Evolutionary conservation across 2,113 vertebrate genomes (phyloP).

Genomic region (Kryptolebias marmoratus): DNA sequence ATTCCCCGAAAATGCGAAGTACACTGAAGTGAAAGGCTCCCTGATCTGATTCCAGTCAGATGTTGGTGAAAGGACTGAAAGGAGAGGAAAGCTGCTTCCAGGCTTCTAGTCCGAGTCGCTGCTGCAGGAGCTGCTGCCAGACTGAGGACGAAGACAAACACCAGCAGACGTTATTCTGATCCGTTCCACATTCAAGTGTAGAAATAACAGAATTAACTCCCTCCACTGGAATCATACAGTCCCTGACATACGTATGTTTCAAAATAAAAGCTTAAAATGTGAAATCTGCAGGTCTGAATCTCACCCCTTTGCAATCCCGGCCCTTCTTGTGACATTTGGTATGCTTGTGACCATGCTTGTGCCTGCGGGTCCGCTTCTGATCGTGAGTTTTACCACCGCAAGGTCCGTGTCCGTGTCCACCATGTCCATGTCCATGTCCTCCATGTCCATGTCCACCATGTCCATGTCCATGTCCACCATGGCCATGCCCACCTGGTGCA

Average conservation of each 20-base stretch:
- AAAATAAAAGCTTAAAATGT: too few relatives aligned
- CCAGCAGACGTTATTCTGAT: background rate
- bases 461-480: accelerated
- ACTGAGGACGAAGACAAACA: constrained; percentile 32
- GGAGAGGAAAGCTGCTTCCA: background rate
- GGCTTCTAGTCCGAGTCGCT: constrained; percentile 65
- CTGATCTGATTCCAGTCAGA: background rate
- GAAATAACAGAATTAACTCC: background rate
- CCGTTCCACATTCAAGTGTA: background rate
- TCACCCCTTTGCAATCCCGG: constrained; percentile 57
- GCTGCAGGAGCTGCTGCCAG: constrained; percentile 71
- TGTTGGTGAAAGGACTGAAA: background rate
- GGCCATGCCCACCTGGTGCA: background rate
- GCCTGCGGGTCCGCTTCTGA: background rate
- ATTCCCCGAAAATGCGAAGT: background rate
- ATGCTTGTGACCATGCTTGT: constrained; percentile 49
- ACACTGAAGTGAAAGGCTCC: background rate
- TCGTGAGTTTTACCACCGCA: background rate
- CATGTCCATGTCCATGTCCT: constrained; percentile 4
- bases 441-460: background rate
- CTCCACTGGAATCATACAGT: background rate
- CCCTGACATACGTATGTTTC: too few relatives aligned
- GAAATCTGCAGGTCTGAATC: background rate
- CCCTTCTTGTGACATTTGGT: constrained; percentile 64
- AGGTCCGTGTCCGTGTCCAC: background rate